These are phyloP conservation scores for Drosophila sulfurigaster DNA, from an alignment of 1,140 invertebrate genomes.

Conservation along the genomic window DNA sequence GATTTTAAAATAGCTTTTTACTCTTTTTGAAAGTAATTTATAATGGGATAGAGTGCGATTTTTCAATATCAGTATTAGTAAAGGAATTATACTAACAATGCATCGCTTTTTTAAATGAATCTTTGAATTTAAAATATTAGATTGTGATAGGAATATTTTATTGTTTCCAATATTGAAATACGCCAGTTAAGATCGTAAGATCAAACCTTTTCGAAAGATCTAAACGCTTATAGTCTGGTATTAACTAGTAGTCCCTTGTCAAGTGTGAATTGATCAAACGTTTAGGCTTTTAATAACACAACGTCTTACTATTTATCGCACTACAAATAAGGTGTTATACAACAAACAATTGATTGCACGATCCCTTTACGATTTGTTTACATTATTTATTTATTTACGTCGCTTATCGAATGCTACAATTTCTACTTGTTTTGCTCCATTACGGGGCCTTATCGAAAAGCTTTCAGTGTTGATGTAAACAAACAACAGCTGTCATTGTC, in stretches of 20 bases:
- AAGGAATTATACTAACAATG: too few relatives aligned
- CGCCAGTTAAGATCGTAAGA: too few relatives aligned
- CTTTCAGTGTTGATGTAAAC: constrained; percentile 23
- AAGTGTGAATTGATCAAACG: background rate
- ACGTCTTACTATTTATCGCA: background rate
- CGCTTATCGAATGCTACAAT: constrained; percentile 1
- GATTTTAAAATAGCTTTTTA: background rate
- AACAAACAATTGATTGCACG: background rate
- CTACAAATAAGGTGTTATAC: too few relatives aligned
- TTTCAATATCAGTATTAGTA: too few relatives aligned
- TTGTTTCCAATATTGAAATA: too few relatives aligned
- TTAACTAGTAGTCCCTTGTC: background rate
- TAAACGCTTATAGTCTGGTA: background rate
- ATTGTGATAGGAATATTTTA: too few relatives aligned
- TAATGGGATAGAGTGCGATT: too few relatives aligned
- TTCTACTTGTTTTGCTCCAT: background rate
- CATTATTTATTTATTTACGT: background rate
- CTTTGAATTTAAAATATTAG: too few relatives aligned
- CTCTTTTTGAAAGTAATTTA: background rate
- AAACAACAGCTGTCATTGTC: constrained; percentile 29
- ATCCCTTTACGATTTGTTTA: constrained; percentile 2
- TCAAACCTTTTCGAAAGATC: background rate
- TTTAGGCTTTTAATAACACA: background rate
- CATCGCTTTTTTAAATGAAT: too few relatives aligned
- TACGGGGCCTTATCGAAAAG: constrained; percentile 15